A percentile compares a stretch with the other conserved stretches of the same genome.
Conservation (phyloP, 2,888 invertebrate genomes). For the Lasioglossum lativentre region DNA sequence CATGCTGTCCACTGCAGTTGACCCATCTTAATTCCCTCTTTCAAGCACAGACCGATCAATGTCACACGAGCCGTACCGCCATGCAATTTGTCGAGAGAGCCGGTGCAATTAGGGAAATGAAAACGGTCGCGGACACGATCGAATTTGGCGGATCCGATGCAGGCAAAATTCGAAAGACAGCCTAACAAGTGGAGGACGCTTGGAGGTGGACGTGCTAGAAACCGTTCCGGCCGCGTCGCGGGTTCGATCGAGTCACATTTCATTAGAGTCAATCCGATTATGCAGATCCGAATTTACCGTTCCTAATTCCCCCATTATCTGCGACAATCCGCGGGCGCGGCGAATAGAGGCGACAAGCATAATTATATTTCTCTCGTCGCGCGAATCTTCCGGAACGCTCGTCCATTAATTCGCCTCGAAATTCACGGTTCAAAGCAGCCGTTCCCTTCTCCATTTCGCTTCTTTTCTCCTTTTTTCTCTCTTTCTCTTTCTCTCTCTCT, state of each 20-base stretch:
- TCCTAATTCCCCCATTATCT: constrained; percentile 48
- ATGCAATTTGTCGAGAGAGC: constrained; percentile 11
- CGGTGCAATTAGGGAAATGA: constrained; percentile 55
- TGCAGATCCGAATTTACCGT: constrained; percentile 37
- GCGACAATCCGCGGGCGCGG: constrained; percentile 33
- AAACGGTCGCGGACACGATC: constrained; percentile 36
- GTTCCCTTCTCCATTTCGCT: too few species aligned
- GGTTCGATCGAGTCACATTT: constrained; percentile 40
- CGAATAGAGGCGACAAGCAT: constrained; percentile 11
- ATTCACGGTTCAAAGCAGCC: constrained; percentile 42
- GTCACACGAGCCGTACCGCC: background rate
- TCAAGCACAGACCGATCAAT: background rate
- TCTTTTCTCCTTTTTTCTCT: background rate
- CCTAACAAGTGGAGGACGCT: background rate
- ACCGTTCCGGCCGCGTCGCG: background rate
- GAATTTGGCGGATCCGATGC: constrained; percentile 17
- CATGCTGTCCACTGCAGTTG: background rate
- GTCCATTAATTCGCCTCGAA: constrained; percentile 26
- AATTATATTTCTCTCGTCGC: constrained; percentile 47
- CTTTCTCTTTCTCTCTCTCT: background rate
- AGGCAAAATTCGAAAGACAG: constrained; percentile 30
- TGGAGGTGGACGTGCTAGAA: background rate
- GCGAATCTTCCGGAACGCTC: constrained; percentile 16
- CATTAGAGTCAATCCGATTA: constrained; percentile 42
- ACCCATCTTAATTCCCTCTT: background rate